Base-by-base conservation (phyloP, 2,888 invertebrate species). In the Dioctria linearis region DNA sequence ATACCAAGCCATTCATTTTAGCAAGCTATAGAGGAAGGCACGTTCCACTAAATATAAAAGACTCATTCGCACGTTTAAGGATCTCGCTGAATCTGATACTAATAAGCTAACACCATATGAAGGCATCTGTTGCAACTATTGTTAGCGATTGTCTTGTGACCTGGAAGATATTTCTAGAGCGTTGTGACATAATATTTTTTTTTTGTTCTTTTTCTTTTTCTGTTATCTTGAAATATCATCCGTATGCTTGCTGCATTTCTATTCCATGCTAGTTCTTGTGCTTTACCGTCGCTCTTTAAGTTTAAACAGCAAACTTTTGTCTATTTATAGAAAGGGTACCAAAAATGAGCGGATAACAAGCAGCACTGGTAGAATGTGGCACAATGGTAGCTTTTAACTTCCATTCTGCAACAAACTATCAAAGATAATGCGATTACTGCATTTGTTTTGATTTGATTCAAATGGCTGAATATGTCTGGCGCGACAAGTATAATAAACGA, bases 51-150 rank as follows among this genome's bases (percentile, higher is more conserved):
- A 13, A n/a, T 46, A 43, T 42, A 75, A 59, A 75, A 59, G 59
- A 42, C 59, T 59, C 73, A 59, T 75, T 75, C 73, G 59, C 73
- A 57, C 73, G 73, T 75, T 75, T 75, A 43, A 75, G 73, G 59
- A 59, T 59, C 73, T 42, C 49, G 40, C 73, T 8, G 57, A 42
- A 59, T 75, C 73, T 57, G 59, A 75, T 75, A 59, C 43, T 75
- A 25, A 25, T 25, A 25, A 25, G 25, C 25, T 25, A 59, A 59
- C 73, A 59, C 73, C 5, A 75, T 59, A 75, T 59, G 73, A 75
- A 59, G 40, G 73, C 73, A 75, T 75, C 73, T 75, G 73, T 75
- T 57, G 73, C 73, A 57, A 75, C 73, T 59, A 75, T 75, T 75
- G 59, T 75, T 40, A 43, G 73, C 43, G 73, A 75, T 75, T 75